A percentile compares a stretch with the other conserved stretches of the same genome.
Conservation (phyloP, 2,888 invertebrate genomes). For the Parnassius smintheus region DNA sequence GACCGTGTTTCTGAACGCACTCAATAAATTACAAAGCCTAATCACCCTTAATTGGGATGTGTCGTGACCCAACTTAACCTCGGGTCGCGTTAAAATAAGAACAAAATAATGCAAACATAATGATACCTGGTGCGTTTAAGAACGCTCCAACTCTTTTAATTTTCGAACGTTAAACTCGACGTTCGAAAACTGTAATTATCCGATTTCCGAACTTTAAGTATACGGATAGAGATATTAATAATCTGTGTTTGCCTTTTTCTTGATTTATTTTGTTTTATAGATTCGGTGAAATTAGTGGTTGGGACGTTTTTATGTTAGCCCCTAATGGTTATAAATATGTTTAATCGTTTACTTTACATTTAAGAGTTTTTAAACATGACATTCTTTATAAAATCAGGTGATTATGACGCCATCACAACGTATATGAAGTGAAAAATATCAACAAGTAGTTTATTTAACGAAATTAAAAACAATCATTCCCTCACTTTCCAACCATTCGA, state of each 20-base stretch:
- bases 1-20: slow-evolving; percentile 61
- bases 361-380: slow-evolving; percentile 8
- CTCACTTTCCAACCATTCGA: no score
- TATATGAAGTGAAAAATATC: no score
- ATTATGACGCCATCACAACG: no score
- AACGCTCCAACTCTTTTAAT: slow-evolving; percentile 67
- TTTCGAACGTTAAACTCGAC: slow-evolving; percentile 65
- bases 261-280: slow-evolving; percentile 75
- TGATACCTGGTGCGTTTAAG: slow-evolving; percentile 66
- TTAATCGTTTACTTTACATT: slow-evolving; percentile 41
- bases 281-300: slow-evolving; percentile 71
- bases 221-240: slow-evolving; percentile 80
- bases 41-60: slow-evolving; percentile 78
- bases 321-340: slow-evolving; percentile 72
- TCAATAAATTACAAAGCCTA: slow-evolving; percentile 77
- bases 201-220: slow-evolving; percentile 70
- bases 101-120: slow-evolving; percentile 77
- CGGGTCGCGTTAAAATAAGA: slow-evolving; percentile 64
- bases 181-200: slow-evolving; percentile 73
- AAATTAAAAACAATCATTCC: no score
- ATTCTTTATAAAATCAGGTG: neutral
- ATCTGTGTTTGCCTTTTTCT: slow-evolving; percentile 70
- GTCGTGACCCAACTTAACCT: slow-evolving; percentile 80
- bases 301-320: slow-evolving; percentile 60
- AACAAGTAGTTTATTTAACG: no score